Base-by-base conservation (phyloP, 2,113 vertebrate genomes). In the Scytalopus superciliaris region DNA sequence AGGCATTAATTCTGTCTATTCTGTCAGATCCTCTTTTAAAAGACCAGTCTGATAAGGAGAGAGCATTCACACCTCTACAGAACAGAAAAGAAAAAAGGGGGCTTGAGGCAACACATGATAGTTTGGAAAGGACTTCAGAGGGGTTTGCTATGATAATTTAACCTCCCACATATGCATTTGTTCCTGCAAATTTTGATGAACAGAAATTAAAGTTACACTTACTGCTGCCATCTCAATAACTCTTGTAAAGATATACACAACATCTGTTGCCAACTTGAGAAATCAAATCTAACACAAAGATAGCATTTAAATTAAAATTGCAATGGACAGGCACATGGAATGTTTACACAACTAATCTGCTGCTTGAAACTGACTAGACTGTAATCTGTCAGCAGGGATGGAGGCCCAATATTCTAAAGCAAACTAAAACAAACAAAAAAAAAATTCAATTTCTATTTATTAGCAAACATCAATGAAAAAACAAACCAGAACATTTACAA, bases 151-250 rank as follows among this genome's bases (percentile, higher is more conserved):
- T 1, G 1, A 59, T 24, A 55, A 87, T 49, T 91, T 78, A 75
- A 87, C 16, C 40, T 33, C 25, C 14, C 21, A 27, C 27, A 6
- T 30, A 47, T 14, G 12, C 47, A 50, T 42, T 55, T 68, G 56
- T 44, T 84, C 28, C 80, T 47, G 37, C 30, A 67, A 75, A 40
- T 45, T 57, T 12, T 35, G 9, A 69, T 45, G 10, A 74, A 73
- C 7, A 93, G 66, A 77, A 88, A 13, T 0, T 0, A 47, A 52
- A 66, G n/a, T n/a, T 50, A 22, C 0, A 0, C 45, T 39, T 57
- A 78, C 50, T 67, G 45, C 30, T 70, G 66, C 30, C 59, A 75
- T 67, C 42, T 70, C 60, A 35, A 16, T 14, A 21, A 57, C 39
- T 70, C 9, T 19, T 89, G n/a, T 45, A 42, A 74, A 78, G 39